These are phyloP conservation scores for Melipona beecheii DNA, from an alignment of 2,888 invertebrate species.

Conservation along the genomic window DNA sequence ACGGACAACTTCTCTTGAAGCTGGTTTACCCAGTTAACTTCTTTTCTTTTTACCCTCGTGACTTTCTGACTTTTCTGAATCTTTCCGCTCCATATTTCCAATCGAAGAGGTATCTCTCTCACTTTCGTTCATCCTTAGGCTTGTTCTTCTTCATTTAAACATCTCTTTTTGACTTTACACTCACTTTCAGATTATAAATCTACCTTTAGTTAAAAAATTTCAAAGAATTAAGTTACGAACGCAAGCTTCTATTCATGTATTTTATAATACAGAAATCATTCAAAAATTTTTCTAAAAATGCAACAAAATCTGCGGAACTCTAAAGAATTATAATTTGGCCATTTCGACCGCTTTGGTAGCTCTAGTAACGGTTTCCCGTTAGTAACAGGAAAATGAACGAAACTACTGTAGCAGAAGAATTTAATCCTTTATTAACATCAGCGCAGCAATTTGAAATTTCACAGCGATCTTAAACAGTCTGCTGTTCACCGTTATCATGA, in stretches of 20 bases:
- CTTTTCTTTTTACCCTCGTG: conserved; percentile 20
- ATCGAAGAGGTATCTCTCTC: background rate
- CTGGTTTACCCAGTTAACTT: conserved; percentile 44
- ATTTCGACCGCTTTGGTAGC: too few species aligned
- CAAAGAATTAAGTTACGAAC: too few species aligned
- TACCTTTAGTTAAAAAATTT: too few species aligned
- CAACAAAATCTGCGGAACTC: too few species aligned
- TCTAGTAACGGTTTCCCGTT: too few species aligned
- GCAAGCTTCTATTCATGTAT: too few species aligned
- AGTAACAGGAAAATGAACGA: background rate
- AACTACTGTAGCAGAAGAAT: too few species aligned
- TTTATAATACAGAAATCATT: too few species aligned
- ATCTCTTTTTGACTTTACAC: background rate
- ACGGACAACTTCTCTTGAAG: conserved; percentile 14
- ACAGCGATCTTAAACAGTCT: background rate
- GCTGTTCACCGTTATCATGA: background rate
- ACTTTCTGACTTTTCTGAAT: background rate
- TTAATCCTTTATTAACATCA: background rate
- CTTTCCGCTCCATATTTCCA: background rate
- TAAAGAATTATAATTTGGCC: too few species aligned
- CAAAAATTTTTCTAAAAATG: too few species aligned
- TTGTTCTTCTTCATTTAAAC: background rate
- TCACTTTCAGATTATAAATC: too few species aligned
- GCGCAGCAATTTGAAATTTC: conserved; percentile 7
- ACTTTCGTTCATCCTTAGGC: background rate